Evolutionary conservation across 2,113 vertebrate species (phyloP), one percentile per base, ranked within the genome.

Genomic region (Capricornis sumatraensis): DNA sequence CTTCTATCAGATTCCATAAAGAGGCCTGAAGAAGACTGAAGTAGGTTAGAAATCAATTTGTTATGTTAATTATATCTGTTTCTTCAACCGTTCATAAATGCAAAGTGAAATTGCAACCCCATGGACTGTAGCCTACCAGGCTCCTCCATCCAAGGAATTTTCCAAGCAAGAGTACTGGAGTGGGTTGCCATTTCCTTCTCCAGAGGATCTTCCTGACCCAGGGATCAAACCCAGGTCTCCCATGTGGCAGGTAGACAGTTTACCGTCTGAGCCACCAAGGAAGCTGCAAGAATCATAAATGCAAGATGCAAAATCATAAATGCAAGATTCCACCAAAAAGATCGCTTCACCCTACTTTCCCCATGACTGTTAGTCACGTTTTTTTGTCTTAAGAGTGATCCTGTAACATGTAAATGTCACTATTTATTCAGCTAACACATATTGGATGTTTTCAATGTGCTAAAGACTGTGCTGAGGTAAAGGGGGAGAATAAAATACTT

Each of bases 211-310:
- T 36, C 19, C n/a, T 5, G 2, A 71, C 67, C n/a, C 10, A 40
- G 19, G n/a, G 19, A 12, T 40, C n/a, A 2, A 71, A 40, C n/a
- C n/a, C n/a, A 71, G n/a, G n/a, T 71, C n/a, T 71, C 10, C 19
- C 2, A 0, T 0, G 0, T 23, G 23, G 67, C 19, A 71, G n/a
- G 67, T 19, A 71, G 67, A 40, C 0, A 2, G n/a, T 71, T 71
- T 40, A 71, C 9, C 0, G 0, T 40, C 67, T 40, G 19, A 71
- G 19, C 67, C 67, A 71, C 19, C 67, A 40, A 21, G n/a, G 67
- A 71, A 40, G 10, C 10, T 23, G n/a, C n/a, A 36, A 71, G 19
- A 36, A 40, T 36, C n/a, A 71, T 23, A 71, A 21, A 71, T 71
- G 19, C 67, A 71, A 71, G 19, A 40, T 71, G 21, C 19, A 71